These are phyloP conservation scores for Tauraco erythrolophus DNA, from an alignment of 2,113 vertebrate species.

Conservation along the genomic window DNA sequence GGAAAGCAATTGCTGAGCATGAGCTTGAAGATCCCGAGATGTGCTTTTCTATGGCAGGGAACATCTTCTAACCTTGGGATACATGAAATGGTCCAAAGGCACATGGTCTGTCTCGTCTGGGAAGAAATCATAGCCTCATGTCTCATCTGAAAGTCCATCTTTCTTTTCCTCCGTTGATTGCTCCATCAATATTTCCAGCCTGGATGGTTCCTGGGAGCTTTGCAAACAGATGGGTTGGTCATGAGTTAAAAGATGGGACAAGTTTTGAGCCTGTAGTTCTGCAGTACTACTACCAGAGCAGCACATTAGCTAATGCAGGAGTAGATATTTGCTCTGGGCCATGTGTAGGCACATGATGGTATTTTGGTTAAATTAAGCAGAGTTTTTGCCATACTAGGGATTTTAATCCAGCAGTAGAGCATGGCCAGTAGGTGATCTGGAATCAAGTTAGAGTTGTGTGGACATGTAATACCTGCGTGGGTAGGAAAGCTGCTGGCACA, in stretches of 20 bases:
- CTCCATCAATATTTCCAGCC: not conserved
- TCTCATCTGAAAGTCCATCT: not conserved
- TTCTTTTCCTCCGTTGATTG: not conserved
- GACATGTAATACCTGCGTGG: not conserved
- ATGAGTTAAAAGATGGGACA: not conserved
- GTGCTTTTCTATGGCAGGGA: not conserved
- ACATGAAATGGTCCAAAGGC: not conserved
- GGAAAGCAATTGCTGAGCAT: not conserved
- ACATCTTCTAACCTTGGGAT: no score
- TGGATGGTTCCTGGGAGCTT: not conserved
- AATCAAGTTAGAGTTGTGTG: not conserved
- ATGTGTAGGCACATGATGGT: not conserved
- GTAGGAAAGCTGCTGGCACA: not conserved
- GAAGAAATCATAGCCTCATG: not conserved
- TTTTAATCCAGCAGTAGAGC: not conserved
- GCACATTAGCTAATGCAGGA: not conserved
- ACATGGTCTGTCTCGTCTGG: not conserved
- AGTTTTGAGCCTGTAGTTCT: not conserved
- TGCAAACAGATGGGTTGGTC: not conserved
- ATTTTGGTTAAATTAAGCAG: not conserved
- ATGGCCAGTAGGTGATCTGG: not conserved
- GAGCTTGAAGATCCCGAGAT: not conserved
- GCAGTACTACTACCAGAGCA: not conserved
- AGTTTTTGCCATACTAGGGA: not conserved
- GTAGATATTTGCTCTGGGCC: not conserved